Conservation (phyloP, 1,140 invertebrate species). For the Atta colombica region DNA sequence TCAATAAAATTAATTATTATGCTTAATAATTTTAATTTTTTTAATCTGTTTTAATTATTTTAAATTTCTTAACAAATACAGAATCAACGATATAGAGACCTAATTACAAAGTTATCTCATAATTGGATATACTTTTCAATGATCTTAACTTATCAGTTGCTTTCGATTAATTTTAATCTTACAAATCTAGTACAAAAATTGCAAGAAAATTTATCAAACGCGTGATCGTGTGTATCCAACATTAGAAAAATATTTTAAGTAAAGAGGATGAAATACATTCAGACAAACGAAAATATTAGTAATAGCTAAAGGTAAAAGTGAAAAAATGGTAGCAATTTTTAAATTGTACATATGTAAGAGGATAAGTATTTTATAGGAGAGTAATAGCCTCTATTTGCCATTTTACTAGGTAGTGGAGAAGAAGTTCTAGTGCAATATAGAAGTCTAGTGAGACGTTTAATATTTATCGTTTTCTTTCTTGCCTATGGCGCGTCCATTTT, state of each 20-base stretch:
- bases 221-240: conserved; percentile 11
- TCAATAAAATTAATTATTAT: conserved; percentile 2
- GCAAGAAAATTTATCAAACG: neutral
- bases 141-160: neutral
- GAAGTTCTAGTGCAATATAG: conserved; percentile 86
- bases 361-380: conserved; percentile 85
- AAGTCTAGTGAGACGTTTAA: conserved; percentile 79
- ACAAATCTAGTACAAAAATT: neutral
- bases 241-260: conserved; percentile 51
- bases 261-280: conserved; percentile 50
- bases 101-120: neutral
- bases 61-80: neutral
- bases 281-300: conserved; percentile 45
- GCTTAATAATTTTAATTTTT: neutral
- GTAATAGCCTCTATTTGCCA: conserved; percentile 81
- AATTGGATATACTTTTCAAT: neutral
- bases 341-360: conserved; percentile 85
- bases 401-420: conserved; percentile 67
- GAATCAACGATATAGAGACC: neutral
- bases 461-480: conserved; percentile 73
- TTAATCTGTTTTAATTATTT: neutral
- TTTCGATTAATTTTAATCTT: neutral
- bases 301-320: conserved; percentile 67
- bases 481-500: neutral
- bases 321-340: conserved; percentile 81